Base-by-base conservation (phyloP, 2,797 vertebrate genomes). In the Gallinago stenura region DNA sequence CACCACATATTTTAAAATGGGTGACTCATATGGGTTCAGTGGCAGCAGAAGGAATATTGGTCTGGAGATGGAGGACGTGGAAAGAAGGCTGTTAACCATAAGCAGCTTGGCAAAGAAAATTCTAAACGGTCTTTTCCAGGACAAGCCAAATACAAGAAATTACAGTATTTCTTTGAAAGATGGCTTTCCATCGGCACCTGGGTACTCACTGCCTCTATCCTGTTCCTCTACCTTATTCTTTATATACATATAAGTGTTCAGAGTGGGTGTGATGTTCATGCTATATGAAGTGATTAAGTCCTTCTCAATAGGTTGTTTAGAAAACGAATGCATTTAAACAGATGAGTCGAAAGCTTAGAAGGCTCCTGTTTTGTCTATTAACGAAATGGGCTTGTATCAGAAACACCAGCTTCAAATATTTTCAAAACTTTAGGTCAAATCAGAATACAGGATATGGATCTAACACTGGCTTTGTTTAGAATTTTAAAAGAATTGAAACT, bases 41-140 rank as follows among this genome's bases (percentile, higher is more conserved):
- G 61, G 80, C 33, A 76, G 70, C 61, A 86, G 78, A 31, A 69
- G 53, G 73, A 94, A 72, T 82, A 79, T 50, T 84, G 73, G 70
- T 50, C 84, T 68, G 10, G 66, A 66, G 73, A 68, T n/a, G 46
- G 78, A 92, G 73, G 75, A 51, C 12, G 1, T 64, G 85, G 91
- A 89, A 95, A 90, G 93, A 83, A 94, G n/a, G 53, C 28, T 76
- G 83, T 91, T 83, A 86, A 92, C 89, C 84, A 57, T 76, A 15
- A 77, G 56, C 31, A 64, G 45, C 61, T 94, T 64, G 75, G 87
- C 81, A 93, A 89, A 82, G 31, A 72, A 75, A 71, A 64, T 68
- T 85, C 83, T 43, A 82, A 91, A 30, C 16, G 7, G 33, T 35
- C 66, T 77, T 72, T 91, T 28, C 58, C 77, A 71, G 46, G 58